These are phyloP conservation scores for Aplochiton taeniatus DNA, from an alignment of 2,797 vertebrate genomes.

Conservation along the genomic window DNA sequence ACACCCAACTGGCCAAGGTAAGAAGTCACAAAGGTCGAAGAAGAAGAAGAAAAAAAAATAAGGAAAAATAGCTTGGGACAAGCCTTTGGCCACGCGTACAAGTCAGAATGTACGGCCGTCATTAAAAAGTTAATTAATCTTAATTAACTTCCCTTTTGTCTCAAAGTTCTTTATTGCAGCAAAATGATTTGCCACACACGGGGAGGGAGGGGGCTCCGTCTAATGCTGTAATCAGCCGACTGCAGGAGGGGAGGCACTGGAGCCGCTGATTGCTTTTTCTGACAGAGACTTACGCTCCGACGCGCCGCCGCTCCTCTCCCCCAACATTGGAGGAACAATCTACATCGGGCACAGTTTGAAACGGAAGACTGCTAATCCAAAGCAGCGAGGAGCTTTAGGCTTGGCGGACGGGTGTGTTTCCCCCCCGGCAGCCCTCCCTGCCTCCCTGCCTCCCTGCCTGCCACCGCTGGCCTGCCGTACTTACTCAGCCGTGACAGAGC, in stretches of 20 bases:
- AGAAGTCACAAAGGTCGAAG: conserved; percentile 18
- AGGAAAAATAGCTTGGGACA: conserved; percentile 2
- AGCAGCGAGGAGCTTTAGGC: conserved; percentile 31
- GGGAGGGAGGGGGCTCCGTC: conserved; percentile 54
- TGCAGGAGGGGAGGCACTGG: conserved; percentile 58
- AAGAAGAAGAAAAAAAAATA: conserved; percentile 1
- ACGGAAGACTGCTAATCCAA: conserved; percentile 48
- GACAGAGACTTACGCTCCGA: conserved; percentile 53
- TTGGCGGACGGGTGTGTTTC: conserved; percentile 31
- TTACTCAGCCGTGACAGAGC: conserved; percentile 24
- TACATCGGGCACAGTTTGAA: conserved; percentile 55
- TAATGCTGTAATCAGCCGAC: conserved; percentile 62
- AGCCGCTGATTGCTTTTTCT: conserved; percentile 61
- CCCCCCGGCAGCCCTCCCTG: neutral
- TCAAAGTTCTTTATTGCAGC: conserved; percentile 58
- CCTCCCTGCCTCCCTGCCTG: neutral
- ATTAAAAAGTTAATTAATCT: conserved; percentile 66
- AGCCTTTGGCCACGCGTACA: conserved; percentile 47
- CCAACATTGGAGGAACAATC: conserved; percentile 49
- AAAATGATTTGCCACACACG: conserved; percentile 61
- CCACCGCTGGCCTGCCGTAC: conserved; percentile 12
- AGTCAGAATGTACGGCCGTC: conserved; percentile 44
- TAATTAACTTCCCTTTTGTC: conserved; percentile 67
- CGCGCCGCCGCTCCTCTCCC: conserved; percentile 34
- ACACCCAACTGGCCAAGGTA: conserved; percentile 11